A percentile compares a stretch with the other conserved stretches of the same genome.
Conservation (phyloP, 2,797 vertebrate genomes). For the Eulemur coronatus region DNA sequence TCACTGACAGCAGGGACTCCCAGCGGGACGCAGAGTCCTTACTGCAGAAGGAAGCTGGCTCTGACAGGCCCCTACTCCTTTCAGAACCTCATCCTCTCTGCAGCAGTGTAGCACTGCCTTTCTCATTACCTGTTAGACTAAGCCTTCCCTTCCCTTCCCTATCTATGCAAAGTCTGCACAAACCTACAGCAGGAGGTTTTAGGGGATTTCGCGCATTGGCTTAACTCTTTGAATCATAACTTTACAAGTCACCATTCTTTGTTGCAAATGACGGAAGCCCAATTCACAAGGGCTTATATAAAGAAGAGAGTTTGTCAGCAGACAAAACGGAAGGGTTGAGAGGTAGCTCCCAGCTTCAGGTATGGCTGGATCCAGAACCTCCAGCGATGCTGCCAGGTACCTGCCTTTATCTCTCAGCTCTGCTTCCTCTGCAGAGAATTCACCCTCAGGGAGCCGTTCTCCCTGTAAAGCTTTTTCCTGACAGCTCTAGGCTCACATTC, state of each 20-base stretch:
- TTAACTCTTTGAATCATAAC: not conserved
- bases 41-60: not conserved
- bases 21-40: not conserved
- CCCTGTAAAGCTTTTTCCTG: not conserved
- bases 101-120: rapidly evolving
- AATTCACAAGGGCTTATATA: not conserved
- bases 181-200: not conserved
- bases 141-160: not conserved
- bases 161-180: not conserved
- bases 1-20: not conserved
- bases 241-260: not conserved
- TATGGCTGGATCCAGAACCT: not conserved
- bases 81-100: not conserved
- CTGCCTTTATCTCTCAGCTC: not conserved
- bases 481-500: not conserved
- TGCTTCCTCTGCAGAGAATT: not conserved
- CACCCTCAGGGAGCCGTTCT: not conserved
- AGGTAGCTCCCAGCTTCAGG: not conserved
- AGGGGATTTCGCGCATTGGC: not conserved
- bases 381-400: not conserved
- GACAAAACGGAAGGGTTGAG: not conserved
- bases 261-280: not conserved
- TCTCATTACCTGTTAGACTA: not conserved
- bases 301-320: not conserved
- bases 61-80: not conserved